Percentiles rank a stretch among this genome's conserved stretches.
These are phyloP conservation scores for Drosophila borealis DNA, from an alignment of 2,888 invertebrate genomes.

Conservation along the genomic window DNA sequence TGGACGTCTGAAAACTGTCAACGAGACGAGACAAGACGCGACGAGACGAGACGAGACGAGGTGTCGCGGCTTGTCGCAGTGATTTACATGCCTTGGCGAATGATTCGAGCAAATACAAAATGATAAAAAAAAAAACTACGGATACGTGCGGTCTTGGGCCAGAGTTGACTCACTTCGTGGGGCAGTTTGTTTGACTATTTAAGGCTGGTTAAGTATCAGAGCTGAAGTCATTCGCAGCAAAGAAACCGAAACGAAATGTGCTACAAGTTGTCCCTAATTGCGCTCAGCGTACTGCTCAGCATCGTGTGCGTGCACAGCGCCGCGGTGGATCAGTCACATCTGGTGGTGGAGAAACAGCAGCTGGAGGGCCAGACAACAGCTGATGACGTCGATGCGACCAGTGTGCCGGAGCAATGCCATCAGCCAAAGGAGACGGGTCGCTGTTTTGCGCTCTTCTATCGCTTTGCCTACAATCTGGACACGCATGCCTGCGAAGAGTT, in stretches of 20 bases:
- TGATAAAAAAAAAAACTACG: constrained; percentile 33
- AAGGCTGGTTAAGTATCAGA: constrained; percentile 41
- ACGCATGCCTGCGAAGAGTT: constrained; percentile 89
- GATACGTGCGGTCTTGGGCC: constrained; percentile 40
- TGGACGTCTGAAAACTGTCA: constrained; percentile 31
- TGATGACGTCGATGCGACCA: constrained; percentile 14
- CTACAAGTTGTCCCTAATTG: constrained; percentile 39
- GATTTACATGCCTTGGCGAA: constrained; percentile 68
- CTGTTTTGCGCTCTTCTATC: constrained; percentile 87
- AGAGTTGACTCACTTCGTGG: constrained; percentile 25
- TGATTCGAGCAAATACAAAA: constrained; percentile 64
- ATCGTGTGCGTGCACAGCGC: constrained; percentile 29
- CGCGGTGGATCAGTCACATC: constrained; percentile 31
- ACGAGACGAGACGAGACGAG: constrained; percentile 1
- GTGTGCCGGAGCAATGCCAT: constrained; percentile 86
- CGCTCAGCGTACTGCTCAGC: constrained; percentile 34
- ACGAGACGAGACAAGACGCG: constrained; percentile 4
- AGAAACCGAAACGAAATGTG: constrained; percentile 56
- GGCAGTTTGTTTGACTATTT: constrained; percentile 50
- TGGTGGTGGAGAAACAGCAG: constrained; percentile 63
- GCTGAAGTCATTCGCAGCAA: constrained; percentile 51
- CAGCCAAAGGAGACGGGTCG: constrained; percentile 89
- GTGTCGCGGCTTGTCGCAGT: constrained; percentile 18
- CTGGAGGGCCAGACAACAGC: constrained; percentile 7
- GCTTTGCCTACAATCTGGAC: constrained; percentile 80